Conservation (phyloP, 2,888 invertebrate genomes). For the Panopea generosa region DNA sequence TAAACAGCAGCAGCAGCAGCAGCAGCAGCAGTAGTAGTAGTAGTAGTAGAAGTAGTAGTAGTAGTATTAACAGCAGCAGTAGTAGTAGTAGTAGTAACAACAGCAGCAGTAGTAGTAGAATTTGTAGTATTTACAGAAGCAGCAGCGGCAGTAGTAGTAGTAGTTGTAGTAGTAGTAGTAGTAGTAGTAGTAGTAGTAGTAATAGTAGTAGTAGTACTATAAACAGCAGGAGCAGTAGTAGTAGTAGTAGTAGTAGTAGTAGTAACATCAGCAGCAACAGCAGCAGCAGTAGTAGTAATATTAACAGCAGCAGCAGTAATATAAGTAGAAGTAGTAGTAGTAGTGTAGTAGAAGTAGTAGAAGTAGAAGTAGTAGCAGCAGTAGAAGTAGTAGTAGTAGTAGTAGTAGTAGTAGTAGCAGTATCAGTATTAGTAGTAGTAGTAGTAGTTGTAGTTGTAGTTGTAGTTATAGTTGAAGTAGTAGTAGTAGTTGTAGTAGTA, state of each 20-base stretch:
- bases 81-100: not conserved
- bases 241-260: slow-evolving; percentile 2
- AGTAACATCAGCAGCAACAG: not conserved
- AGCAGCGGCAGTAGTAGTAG: slow-evolving; percentile 3
- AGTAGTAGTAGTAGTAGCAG: slow-evolving; percentile 1
- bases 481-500: too few relatives aligned
- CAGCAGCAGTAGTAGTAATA: not conserved
- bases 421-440: too few relatives aligned
- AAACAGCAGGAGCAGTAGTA: too few relatives aligned
- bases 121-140: too few relatives aligned
- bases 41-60: too few relatives aligned
- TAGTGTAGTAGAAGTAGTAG: slow-evolving; percentile 1
- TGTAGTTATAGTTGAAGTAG: too few relatives aligned
- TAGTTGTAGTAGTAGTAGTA: slow-evolving; percentile 1
- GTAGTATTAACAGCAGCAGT: too few relatives aligned
- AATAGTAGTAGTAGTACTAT: too few relatives aligned
- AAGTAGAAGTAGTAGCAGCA: not conserved
- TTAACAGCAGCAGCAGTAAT: not conserved
- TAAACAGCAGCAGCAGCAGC: too few relatives aligned
- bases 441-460: too few relatives aligned
- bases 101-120: not conserved
- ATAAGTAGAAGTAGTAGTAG: too few relatives aligned
- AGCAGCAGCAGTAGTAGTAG: too few relatives aligned
- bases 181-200: slow-evolving; percentile 2
- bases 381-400: not conserved